These are phyloP conservation scores for Acestrorhynchus altus DNA, from an alignment of 2,797 vertebrate genomes.

Conservation along the genomic window DNA sequence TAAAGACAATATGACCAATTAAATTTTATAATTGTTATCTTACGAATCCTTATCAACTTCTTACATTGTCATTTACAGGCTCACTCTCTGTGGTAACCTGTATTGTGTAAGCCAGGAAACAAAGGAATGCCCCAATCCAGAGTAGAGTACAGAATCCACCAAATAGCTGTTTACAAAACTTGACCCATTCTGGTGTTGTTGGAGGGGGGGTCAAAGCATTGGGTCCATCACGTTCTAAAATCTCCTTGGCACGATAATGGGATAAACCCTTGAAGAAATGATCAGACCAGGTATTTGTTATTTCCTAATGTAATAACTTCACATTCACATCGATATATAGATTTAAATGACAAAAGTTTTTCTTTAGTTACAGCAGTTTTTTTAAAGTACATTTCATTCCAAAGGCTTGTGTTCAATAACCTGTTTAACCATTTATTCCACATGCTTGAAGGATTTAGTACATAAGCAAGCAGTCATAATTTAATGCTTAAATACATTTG, in stretches of 20 bases:
- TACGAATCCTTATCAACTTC: no score
- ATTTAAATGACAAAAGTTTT: no score
- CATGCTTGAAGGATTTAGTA: neutral
- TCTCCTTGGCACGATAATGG: conserved; percentile 85
- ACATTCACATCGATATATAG: no score
- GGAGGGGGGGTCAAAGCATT: conserved; percentile 94
- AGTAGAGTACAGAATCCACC: conserved; percentile 95
- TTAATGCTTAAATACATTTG: neutral
- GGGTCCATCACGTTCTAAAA: conserved; percentile 90
- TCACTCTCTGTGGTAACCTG: conserved; percentile 84
- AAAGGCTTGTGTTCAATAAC: no score
- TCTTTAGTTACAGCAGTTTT: neutral
- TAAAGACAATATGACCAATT: no score
- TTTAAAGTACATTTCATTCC: no score
- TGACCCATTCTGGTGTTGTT: conserved; percentile 96
- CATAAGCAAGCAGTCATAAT: neutral
- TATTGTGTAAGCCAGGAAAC: conserved; percentile 92
- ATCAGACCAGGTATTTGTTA: neutral
- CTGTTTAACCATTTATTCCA: no score
- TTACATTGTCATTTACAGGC: conserved; percentile 89
- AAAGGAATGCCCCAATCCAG: conserved; percentile 95
- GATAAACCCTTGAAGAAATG: conserved; percentile 82
- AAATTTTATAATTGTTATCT: no score
- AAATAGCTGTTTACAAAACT: conserved; percentile 95
- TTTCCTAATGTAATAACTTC: neutral